Conservation (phyloP, 2,888 invertebrate species). For the Mylabris sibirica region DNA sequence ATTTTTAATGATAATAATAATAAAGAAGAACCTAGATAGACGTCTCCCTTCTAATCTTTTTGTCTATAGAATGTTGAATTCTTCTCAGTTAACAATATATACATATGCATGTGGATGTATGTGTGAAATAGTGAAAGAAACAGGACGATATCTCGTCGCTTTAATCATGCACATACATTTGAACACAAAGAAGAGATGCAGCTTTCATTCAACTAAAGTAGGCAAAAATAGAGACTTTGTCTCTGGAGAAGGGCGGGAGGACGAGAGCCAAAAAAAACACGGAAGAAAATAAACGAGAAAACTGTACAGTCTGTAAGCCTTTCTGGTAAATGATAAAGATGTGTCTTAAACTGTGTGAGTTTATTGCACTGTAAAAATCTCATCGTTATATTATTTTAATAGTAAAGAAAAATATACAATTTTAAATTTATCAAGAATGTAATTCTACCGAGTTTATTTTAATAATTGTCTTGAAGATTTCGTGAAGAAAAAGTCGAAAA, state of each 20-base stretch:
- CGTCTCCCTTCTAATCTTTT: slow-evolving; percentile 23
- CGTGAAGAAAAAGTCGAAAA: not conserved
- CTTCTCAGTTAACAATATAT: slow-evolving; percentile 12
- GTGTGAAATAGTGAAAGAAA: not conserved
- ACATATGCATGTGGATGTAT: not conserved
- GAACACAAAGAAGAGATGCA: slow-evolving; percentile 35
- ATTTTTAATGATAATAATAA: not conserved
- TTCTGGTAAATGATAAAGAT: slow-evolving; percentile 35
- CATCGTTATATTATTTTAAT: slow-evolving; percentile 31
- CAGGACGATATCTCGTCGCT: slow-evolving; percentile 26
- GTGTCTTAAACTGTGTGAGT: slow-evolving; percentile 37
- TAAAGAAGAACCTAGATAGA: not conserved
- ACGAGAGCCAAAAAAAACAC: slow-evolving; percentile 18
- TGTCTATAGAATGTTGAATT: slow-evolving; percentile 28
- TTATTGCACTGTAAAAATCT: slow-evolving; percentile 37
- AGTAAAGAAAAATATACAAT: slow-evolving; percentile 16
- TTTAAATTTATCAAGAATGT: slow-evolving; percentile 29
- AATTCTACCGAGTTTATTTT: slow-evolving; percentile 23
- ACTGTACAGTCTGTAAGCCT: slow-evolving; percentile 28
- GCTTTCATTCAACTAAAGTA: slow-evolving; percentile 22
- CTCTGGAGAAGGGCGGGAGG: not conserved
- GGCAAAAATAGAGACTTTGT: not conserved
- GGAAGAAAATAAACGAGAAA: slow-evolving; percentile 18
- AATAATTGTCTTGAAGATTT: not conserved
- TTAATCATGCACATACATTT: slow-evolving; percentile 38